Base-by-base conservation (phyloP, 2,888 invertebrate genomes). In the Fabriciana adippe region DNA sequence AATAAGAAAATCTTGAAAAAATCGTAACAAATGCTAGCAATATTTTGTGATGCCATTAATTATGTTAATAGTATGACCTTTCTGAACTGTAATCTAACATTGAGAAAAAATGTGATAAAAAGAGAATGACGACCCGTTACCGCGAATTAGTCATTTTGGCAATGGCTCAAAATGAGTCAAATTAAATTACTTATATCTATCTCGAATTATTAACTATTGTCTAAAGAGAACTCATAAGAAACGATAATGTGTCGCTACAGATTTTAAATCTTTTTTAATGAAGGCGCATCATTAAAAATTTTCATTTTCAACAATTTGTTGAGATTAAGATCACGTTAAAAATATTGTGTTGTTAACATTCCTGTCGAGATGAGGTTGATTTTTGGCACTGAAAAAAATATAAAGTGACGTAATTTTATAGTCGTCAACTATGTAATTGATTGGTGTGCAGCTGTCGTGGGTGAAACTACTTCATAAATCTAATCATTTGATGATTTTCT, bases 321-420 rank as follows among this genome's bases (percentile, higher is more conserved):
- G 79, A 88, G 87, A 88, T 89, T 88, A 88, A 88, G 81, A 89
- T 81, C 81, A 76, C 82, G 79, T 82, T 84, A 85, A 87, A 86
- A 88, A 88, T 90, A 89, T 90, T 86, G 85, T 89, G 89, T 86
- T 90, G 83, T 90, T 89, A 87, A 88, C 88, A 90, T 91, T 90
- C 90, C 87, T 76, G 76, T 78, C 74, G 84, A 79, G 83, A 85
- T 85, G 84, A 86, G 86, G 86, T 88, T 87, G 88, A 87, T 81
- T 88, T 90, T 91, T 90, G 89, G 90, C 91, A 90, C 89, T 78
- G 79, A 81, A 79, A 82, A 84, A 81, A 83, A 80, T 85, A 77
- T 88, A 85, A 86, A 87, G 82, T 86, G 87, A 80, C 81, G 85
- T 81, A 82, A 88, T 88, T 88, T 90, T 85, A 88, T 85, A 87